Percentiles rank a stretch among this genome's conserved stretches.
Conservation (phyloP, 2,888 invertebrate genomes). For the Zelleria hepariella region DNA sequence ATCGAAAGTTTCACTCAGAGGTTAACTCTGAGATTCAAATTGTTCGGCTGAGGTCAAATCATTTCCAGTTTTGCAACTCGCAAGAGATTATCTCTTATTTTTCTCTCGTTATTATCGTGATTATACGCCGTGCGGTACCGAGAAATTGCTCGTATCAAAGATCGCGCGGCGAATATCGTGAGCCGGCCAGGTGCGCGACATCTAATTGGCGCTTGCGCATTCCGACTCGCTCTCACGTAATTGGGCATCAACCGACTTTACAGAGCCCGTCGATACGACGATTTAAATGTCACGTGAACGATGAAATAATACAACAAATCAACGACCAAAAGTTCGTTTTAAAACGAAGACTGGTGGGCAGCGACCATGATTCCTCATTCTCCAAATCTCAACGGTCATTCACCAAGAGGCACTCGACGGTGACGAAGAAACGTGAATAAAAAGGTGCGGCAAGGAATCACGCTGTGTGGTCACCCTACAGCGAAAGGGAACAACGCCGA, state of each 20-base stretch:
- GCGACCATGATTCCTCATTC: conserved; percentile 60
- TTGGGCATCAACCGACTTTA: conserved; percentile 63
- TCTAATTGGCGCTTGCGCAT: conserved; percentile 64
- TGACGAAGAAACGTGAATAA: conserved; percentile 58
- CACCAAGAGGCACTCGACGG: conserved; percentile 58
- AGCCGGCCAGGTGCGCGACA: conserved; percentile 52
- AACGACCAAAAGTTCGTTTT: conserved; percentile 37
- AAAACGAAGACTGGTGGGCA: conserved; percentile 31
- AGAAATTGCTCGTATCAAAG: conserved; percentile 22
- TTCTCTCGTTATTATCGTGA: not conserved
- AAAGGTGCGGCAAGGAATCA: conserved; percentile 64
- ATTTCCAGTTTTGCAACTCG: not conserved
- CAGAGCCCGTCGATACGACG: conserved; percentile 48
- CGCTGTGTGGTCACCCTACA: conserved; percentile 58
- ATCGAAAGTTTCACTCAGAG: not conserved
- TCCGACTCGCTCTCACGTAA: conserved; percentile 57
- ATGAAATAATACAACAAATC: conserved; percentile 8
- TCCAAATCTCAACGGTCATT: conserved; percentile 59
- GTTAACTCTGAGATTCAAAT: not conserved
- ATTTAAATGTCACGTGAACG: conserved; percentile 43
- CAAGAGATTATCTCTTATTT: not conserved
- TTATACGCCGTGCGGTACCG: not conserved
- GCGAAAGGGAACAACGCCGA: conserved; percentile 37
- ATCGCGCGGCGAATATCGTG: conserved; percentile 50
- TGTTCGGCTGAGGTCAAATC: not conserved